Base-by-base conservation (phyloP, 23 tunicate genomes). In the Diplosoma virens region DNA sequence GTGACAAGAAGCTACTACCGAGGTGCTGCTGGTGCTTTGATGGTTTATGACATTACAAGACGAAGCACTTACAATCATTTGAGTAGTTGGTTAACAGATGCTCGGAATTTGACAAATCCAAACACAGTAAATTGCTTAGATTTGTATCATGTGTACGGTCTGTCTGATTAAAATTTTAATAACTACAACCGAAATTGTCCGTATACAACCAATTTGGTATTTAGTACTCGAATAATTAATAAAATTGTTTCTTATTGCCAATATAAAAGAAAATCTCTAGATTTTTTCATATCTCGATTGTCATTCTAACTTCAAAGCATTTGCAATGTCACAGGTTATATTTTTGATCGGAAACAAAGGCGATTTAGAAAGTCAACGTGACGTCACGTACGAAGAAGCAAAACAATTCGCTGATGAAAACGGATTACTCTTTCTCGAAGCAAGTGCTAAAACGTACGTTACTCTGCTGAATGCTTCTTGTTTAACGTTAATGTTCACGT, bases 1-100 rank as follows among this genome's bases (percentile, higher is more conserved):
- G 99, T 95, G 34, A 95, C 99, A 32, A 76, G 99, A 67, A 89
- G 96, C 71, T 95, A 95, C 46, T 95, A 95, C 83, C 85, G 99
- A 36, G 99, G 99, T 11, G 95, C 96, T 41, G 90, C 94, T 23
- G 99, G 99, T 33, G 99, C 99, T 25, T 76, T 95, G 26, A 95
- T 95, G 99, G 99, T 95, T 32, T 95, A 95, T 70, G 99, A 95
- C 71, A 89, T 95, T 58, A 95, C 99, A 58, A 82, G 99, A 61
- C 50, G 97, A 33, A 85, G 83, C 29, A 92, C 97, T 59, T 92
- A 92, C 75, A 92, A 92, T 53, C 97, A 92, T 63, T 73, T 92
- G 17, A 85, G 92, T 59, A 85, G 92, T 59, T 92, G 97, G 97
- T 67, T 92, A 16, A 92, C 97, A 34, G 97, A 92, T 76, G 97